These are phyloP conservation scores for Oreonectes daqikongensis DNA, from an alignment of 2,797 vertebrate genomes.

Conservation along the genomic window DNA sequence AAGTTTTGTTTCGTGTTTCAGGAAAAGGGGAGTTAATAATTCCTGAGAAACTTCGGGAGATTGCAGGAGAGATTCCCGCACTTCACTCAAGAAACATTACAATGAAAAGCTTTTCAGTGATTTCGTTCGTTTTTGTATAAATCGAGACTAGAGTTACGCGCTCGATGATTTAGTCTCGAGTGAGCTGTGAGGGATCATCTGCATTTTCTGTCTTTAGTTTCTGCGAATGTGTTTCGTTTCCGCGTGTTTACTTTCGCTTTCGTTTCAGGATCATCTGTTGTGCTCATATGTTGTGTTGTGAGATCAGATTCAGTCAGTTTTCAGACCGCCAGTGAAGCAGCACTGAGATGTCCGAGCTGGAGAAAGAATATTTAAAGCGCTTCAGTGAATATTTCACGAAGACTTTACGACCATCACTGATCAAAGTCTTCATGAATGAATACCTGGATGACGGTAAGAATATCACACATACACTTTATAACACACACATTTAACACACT, in stretches of 20 bases:
- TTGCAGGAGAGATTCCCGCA: no score
- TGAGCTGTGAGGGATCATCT: background rate
- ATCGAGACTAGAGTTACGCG: no score
- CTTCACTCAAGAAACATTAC: no score
- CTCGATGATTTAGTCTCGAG: no score
- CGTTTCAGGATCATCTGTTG: background rate
- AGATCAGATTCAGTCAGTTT: background rate
- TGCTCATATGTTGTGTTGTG: no score
- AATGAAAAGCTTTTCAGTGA: no score
- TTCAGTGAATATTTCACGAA: conserved; percentile 35
- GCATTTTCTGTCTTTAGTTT: background rate
- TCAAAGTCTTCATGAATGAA: conserved; percentile 52
- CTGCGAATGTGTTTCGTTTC: background rate
- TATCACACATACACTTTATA: no score
- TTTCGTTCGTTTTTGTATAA: no score
- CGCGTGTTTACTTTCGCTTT: background rate
- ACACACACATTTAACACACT: no score
- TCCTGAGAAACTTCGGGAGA: background rate
- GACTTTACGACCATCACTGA: conserved; percentile 58
- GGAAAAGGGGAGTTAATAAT: background rate
- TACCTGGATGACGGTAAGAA: conserved; percentile 53
- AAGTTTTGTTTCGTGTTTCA: background rate
- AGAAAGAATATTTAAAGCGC: conserved; percentile 46
- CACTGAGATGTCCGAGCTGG: conserved; percentile 51
- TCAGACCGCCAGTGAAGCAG: conserved; percentile 1